Evolutionary conservation across 2,888 invertebrate species (phyloP), one percentile per base, ranked within the genome.

Genomic region (Sericinus montela): DNA sequence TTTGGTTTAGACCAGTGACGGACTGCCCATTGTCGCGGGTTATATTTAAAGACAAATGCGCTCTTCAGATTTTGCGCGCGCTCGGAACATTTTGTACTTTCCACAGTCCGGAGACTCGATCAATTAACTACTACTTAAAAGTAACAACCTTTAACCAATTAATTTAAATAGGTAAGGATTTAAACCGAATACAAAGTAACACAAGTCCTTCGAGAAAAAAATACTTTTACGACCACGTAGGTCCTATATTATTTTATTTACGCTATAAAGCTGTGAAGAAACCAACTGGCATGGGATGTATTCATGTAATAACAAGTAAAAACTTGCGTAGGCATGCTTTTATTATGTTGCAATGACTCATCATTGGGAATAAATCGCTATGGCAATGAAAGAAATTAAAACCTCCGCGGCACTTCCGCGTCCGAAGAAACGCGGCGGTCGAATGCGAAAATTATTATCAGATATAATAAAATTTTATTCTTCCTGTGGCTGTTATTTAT

Each of bases 1-100:
- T 74, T 75, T 75, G 72, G 72, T 73, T 76, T 75, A 76, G 75
- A 72, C 54, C 72, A 54, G 63, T 76, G 76, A 76, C 75, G 71
- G 67, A 74, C 72, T 72, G 68, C 67, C 82, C 76, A 85, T 84
- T 84, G 84, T 85, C 80, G 76, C 73, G 57, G 69, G 63, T 70
- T 86, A 85, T 77, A 82, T 83, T 78, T 84, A 81, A 77, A 80
- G 68, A 72, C 61, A 67, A 67, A 67, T 70, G 75, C 78, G 73
- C 65, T 66, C 69, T 64, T 57, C 53, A 69, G 68, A 75, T 76
- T 51, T 55, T 53, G 52, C 58, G 48, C 55, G 50, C 41, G 55
- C 52, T 67, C 60, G 35, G 54, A 59, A 59, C 63, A 59, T 65
- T 70, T 72, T 66, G 54, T 62, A 62, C 68, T 25, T 38, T 32